Evolutionary conservation across 2,888 invertebrate genomes (phyloP).

Genomic region (Gonocerus acuteangulatus): DNA sequence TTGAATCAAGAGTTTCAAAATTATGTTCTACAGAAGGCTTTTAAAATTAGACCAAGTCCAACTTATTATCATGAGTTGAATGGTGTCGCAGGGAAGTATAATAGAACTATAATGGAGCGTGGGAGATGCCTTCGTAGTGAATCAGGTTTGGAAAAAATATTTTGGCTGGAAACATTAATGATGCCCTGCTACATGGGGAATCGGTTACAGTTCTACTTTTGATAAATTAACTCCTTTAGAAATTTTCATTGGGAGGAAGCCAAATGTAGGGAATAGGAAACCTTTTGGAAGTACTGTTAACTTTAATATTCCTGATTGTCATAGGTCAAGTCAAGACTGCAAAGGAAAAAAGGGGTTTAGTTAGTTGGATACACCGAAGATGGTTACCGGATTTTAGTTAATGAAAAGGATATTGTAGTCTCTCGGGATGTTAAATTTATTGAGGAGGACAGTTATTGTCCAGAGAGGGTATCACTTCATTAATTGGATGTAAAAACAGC

Average conservation of each 20-base stretch:
- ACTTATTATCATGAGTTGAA: not conserved
- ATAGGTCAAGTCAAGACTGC: not conserved
- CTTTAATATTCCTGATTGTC: not conserved
- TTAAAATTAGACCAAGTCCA: conserved; percentile 1
- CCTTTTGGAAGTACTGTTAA: not conserved
- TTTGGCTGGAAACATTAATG: not conserved
- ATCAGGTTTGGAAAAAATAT: not conserved
- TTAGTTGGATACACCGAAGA: not conserved
- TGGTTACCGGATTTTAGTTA: not conserved
- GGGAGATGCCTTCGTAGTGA: not conserved
- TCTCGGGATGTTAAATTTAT: not conserved
- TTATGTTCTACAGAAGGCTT: not conserved
- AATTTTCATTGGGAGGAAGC: not conserved
- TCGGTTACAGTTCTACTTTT: no score
- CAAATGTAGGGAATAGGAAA: not conserved
- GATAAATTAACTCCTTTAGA: not conserved
- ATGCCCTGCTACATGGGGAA: not conserved
- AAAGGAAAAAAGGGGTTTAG: not conserved
- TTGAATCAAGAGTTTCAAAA: conserved; percentile 1
- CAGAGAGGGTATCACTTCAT: not conserved
- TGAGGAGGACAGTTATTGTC: not conserved
- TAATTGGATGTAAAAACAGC: not conserved
- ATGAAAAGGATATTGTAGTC: not conserved
- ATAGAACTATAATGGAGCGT: not conserved
- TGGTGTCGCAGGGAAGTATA: not conserved